Base-by-base conservation (phyloP, 2,888 invertebrate genomes). In the Amphimallon solstitiale region DNA sequence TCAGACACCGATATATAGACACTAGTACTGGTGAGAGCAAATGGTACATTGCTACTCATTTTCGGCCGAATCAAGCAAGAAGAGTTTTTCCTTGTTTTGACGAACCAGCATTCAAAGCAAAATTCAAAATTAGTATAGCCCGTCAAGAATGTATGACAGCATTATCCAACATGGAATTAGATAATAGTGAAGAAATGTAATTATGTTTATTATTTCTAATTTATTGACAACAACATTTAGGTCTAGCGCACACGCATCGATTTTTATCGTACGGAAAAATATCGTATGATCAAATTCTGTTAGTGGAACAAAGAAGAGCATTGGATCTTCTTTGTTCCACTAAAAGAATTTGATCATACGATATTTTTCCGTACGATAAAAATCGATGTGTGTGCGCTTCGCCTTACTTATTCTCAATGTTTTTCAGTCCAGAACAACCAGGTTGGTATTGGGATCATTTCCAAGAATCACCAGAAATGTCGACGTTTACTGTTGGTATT, bases 71-170 rank as follows among this genome's bases (percentile, higher is more conserved):
- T 78, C 87, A 91, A 75, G 92, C 93, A 0, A 85, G 91, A n/a
- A 85, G 86, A 15, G 84, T 92, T 72, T 93, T 94, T 77, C 93
- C 93, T 0, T 93, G 93, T 75, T 92, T 92, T 78, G 93, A 93
- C 77, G 92, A 92, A 75, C 92, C 93, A 0, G 87, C 86, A 0
- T 90, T 88, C 76, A 94, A 93, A 82, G 89, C 90, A 0, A 88
- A 89, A 0, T 90, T 91, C 74, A 85, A 87, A 37, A 78, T 89
- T 49, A 90, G 84, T 71, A 86, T 89, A 34, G 87, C 89, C 0
- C 84, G 90, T 4, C 88, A 89, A 0, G 84, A 84, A 54, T 81
- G 80, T 35, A 85, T 88, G 85, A 80, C 81, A 15, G 87, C 89
- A 0, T 76, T 90, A 7, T 89, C 91, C 63, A 92, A 92, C 73